Evolutionary conservation across 2,888 invertebrate genomes (phyloP).

Genomic region (Cabera pusaria): DNA sequence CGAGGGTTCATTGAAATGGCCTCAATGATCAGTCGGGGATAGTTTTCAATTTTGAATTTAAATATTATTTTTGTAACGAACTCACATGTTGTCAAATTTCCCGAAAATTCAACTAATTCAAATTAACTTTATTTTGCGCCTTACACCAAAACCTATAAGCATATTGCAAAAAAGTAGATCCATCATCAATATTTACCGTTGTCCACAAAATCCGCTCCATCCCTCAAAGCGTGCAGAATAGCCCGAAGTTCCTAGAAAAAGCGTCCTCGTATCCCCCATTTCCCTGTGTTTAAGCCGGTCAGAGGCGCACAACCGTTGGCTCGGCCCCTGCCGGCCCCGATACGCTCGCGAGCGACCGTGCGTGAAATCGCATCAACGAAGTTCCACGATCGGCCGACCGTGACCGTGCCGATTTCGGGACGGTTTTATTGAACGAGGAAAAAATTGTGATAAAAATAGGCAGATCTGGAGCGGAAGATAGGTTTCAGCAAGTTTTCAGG

Average conservation of each 20-base stretch:
- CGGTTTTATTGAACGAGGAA: slow-evolving; percentile 32
- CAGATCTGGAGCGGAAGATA: slow-evolving; percentile 25
- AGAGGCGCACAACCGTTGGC: slow-evolving; percentile 64
- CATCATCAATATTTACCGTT: slow-evolving; percentile 19
- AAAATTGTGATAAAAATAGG: slow-evolving; percentile 28
- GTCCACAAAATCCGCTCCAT: slow-evolving; percentile 16
- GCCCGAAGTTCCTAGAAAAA: slow-evolving; percentile 22
- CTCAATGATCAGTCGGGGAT: too few species aligned
- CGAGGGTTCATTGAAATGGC: too few species aligned
- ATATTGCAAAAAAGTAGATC: slow-evolving; percentile 2
- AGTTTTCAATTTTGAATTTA: too few species aligned
- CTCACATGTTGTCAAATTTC: too few species aligned
- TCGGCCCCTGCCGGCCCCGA: slow-evolving; percentile 31
- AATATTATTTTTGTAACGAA: too few species aligned
- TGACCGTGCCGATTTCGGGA: slow-evolving; percentile 33
- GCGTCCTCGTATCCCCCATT: slow-evolving; percentile 7
- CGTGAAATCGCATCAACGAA: slow-evolving; percentile 44
- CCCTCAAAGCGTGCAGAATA: slow-evolving; percentile 23
- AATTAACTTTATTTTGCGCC: too few species aligned
- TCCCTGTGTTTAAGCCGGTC: slow-evolving; percentile 38
- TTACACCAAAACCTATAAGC: not conserved
- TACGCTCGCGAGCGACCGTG: slow-evolving; percentile 45
- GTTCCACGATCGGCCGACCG: slow-evolving; percentile 54
- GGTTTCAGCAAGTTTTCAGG: slow-evolving; percentile 24
- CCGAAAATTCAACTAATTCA: too few species aligned